A percentile compares a stretch with the other conserved stretches of the same genome.
Evolutionary conservation across 2,113 vertebrate species (phyloP).

Genomic region (Pachycephala philippinensis): DNA sequence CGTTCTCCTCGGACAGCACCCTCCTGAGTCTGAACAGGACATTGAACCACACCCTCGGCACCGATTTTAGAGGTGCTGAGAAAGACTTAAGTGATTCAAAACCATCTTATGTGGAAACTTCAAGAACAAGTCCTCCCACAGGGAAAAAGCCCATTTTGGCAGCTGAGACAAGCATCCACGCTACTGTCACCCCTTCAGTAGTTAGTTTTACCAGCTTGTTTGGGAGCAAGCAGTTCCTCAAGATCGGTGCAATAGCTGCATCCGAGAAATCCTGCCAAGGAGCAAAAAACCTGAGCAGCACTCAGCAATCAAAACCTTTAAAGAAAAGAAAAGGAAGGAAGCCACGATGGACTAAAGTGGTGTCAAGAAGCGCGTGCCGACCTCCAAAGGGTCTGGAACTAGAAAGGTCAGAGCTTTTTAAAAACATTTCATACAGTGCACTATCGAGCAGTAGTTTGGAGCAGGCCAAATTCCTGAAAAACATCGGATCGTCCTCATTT

Average conservation of each 20-base stretch:
- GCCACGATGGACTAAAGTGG: slow-evolving; percentile 88
- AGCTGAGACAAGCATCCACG: slow-evolving; percentile 66
- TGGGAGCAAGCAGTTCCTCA: slow-evolving; percentile 76
- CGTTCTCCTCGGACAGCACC: slow-evolving; percentile 61
- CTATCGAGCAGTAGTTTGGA: slow-evolving; percentile 65
- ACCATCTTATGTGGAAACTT: slow-evolving; percentile 58
- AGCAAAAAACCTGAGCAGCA: slow-evolving; percentile 56
- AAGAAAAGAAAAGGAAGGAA: slow-evolving; percentile 90
- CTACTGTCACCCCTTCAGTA: slow-evolving; percentile 72
- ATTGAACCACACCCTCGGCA: slow-evolving; percentile 37
- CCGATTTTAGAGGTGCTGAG: slow-evolving; percentile 68
- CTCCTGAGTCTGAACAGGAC: slow-evolving; percentile 64
- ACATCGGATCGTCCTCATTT: slow-evolving; percentile 59
- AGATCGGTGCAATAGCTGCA: slow-evolving; percentile 71
- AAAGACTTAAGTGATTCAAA: slow-evolving; percentile 66
- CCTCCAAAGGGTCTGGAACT: slow-evolving; percentile 73
- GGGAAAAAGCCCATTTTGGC: slow-evolving; percentile 69
- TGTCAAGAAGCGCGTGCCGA: slow-evolving; percentile 68
- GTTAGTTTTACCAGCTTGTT: slow-evolving; percentile 81
- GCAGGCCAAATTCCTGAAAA: slow-evolving; percentile 72
- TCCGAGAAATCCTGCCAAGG: slow-evolving; percentile 74
- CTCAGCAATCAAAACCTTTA: slow-evolving; percentile 81
- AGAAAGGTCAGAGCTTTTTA: slow-evolving; percentile 75
- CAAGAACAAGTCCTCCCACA: slow-evolving; percentile 61
- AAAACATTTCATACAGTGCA: slow-evolving; percentile 67